Evolutionary conservation across 2,797 vertebrate genomes (phyloP).

Genomic region (Taenioides sp.): DNA sequence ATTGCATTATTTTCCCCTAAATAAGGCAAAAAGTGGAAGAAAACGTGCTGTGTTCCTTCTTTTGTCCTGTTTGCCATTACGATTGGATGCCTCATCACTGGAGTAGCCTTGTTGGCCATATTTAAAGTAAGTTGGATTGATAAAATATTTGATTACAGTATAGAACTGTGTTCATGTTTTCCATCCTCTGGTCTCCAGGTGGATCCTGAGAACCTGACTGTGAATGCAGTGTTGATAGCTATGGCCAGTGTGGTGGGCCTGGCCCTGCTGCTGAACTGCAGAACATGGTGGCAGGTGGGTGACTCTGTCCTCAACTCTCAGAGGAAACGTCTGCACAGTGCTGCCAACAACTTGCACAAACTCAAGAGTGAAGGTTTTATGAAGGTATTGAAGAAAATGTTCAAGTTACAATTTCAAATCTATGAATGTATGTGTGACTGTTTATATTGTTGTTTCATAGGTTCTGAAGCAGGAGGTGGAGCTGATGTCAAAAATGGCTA

Average conservation of each 20-base stretch:
- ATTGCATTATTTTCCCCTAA: not conserved
- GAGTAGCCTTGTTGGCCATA: constrained; percentile 87
- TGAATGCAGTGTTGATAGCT: constrained; percentile 89
- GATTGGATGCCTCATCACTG: constrained; percentile 86
- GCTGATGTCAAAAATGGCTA: constrained; percentile 97
- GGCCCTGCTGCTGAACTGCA: constrained; percentile 89
- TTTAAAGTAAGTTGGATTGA: constrained; percentile 77
- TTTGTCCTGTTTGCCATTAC: constrained; percentile 93
- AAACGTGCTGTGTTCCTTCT: constrained; percentile 95
- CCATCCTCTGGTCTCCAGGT: constrained; percentile 63
- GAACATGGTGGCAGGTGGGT: constrained; percentile 96
- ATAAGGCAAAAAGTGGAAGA: constrained; percentile 97
- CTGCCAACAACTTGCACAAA: constrained; percentile 91
- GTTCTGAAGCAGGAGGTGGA: constrained; percentile 98
- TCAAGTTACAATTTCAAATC: not conserved
- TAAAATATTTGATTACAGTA: not conserved
- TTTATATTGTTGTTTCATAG: constrained; percentile 58
- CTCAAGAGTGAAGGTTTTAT: constrained; percentile 98
- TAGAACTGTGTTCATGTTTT: not conserved
- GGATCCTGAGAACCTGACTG: constrained; percentile 85
- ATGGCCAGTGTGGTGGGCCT: constrained; percentile 89
- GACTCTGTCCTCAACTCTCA: constrained; percentile 96
- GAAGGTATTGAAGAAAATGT: constrained; percentile 80
- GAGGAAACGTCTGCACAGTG: constrained; percentile 89
- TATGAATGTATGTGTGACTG: not conserved